Conservation (phyloP, 2,113 vertebrate species). For the Numenius arquata region DNA sequence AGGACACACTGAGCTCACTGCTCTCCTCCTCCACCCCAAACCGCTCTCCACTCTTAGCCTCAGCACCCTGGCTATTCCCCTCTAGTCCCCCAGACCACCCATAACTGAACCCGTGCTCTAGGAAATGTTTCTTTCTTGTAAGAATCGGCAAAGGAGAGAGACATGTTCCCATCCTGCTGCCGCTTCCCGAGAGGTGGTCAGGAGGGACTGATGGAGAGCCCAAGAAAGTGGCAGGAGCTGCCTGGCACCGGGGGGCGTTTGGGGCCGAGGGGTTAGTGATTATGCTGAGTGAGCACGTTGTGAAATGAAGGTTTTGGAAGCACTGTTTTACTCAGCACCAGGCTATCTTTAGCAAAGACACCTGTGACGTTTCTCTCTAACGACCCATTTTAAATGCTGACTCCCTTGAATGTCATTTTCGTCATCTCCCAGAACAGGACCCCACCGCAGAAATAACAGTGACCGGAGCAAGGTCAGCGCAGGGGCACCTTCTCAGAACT, state of each 20-base stretch:
- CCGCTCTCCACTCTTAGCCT: background rate
- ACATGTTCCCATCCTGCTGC: background rate
- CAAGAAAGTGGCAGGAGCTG: background rate
- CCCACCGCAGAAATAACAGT: background rate
- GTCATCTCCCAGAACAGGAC: constrained; percentile 43
- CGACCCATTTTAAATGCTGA: constrained; percentile 58
- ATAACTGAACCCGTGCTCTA: accelerated
- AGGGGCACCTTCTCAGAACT: background rate
- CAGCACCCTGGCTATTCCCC: too few species aligned
- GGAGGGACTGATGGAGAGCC: background rate
- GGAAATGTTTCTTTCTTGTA: background rate
- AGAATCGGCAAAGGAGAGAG: background rate
- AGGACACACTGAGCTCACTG: accelerated
- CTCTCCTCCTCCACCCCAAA: background rate
- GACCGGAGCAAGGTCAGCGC: background rate
- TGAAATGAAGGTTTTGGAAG: constrained; percentile 50
- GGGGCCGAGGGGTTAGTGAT: background rate
- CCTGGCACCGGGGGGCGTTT: too few species aligned
- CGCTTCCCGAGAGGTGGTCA: accelerated
- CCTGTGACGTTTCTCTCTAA: background rate
- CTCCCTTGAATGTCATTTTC: constrained; percentile 8
- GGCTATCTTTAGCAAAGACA: constrained; percentile 59
- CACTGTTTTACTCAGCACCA: constrained; percentile 61
- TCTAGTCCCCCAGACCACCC: background rate
- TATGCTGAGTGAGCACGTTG: constrained; percentile 2